phyloP scores from a whole-genome alignment of 1,140 invertebrate species.

The Halesus radiatus region DNA sequence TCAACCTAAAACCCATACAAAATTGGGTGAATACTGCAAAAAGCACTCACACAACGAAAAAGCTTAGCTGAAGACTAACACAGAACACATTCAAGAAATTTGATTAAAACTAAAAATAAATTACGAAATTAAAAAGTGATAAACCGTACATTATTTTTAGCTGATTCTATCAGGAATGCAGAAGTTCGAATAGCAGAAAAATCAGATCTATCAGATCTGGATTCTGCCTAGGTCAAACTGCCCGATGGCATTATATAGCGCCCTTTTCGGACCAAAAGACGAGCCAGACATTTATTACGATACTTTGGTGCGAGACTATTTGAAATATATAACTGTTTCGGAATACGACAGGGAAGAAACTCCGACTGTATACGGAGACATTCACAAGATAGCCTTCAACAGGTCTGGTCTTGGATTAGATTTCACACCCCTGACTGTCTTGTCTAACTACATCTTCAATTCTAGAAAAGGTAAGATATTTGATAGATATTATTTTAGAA shows the following conservation, averaged over 20 bases:
- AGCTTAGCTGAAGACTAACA: too few relatives aligned
- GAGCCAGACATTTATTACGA: constrained; percentile 67
- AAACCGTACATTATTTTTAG: too few relatives aligned
- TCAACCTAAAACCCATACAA: too few relatives aligned
- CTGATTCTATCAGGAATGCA: too few relatives aligned
- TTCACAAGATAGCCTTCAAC: constrained; percentile 67
- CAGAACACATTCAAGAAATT: too few relatives aligned
- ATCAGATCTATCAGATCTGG: background rate
- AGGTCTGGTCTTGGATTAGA: constrained; percentile 65
- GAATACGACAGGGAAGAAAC: constrained; percentile 74
- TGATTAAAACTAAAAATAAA: too few relatives aligned
- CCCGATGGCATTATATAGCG: constrained; percentile 53
- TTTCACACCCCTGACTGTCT: constrained; percentile 73
- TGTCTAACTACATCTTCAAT: constrained; percentile 75
- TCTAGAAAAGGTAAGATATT: constrained; percentile 75
- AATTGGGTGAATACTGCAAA: too few relatives aligned
- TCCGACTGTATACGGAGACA: constrained; percentile 73
- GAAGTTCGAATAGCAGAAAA: too few relatives aligned
- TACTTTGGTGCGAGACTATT: constrained; percentile 71
- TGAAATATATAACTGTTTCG: constrained; percentile 76
- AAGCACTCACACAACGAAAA: too few relatives aligned
- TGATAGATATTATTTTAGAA: too few relatives aligned
- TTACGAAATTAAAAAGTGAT: too few relatives aligned
- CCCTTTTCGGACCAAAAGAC: constrained; percentile 36
- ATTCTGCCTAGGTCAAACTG: background rate